These are phyloP conservation scores for Papilio demoleus DNA, from an alignment of 2,888 invertebrate species.

Conservation along the genomic window DNA sequence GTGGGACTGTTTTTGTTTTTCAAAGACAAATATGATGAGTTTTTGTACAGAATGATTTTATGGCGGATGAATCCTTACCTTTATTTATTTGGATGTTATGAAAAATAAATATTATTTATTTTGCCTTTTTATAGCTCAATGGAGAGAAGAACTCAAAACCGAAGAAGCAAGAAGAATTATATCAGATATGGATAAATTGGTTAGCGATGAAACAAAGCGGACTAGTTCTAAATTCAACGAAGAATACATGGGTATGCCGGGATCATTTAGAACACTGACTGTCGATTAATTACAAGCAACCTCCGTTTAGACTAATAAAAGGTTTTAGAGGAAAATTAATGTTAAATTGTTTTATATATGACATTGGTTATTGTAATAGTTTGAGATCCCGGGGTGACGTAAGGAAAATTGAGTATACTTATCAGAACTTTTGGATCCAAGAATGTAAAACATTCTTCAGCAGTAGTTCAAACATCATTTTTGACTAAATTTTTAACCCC, in stretches of 20 bases:
- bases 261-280: constrained; percentile 69
- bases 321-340: neutral
- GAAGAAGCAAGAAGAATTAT: constrained; percentile 61
- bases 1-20: no score
- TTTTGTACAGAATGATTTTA: no score
- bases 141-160: constrained; percentile 60
- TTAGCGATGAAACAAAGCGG: constrained; percentile 68
- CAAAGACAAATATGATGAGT: no score
- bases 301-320: neutral
- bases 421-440: no score
- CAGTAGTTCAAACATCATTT: no score
- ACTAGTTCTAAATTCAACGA: constrained; percentile 65
- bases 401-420: neutral
- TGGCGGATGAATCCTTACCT: no score
- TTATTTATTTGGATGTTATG: no score
- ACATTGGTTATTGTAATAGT: neutral
- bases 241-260: constrained; percentile 76
- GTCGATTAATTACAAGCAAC: constrained; percentile 58
- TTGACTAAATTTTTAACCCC: neutral
- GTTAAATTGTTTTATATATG: neutral
- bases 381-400: neutral
- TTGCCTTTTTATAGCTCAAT: constrained; percentile 69
- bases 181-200: constrained; percentile 56
- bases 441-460: no score
- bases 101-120: no score